Percentiles rank a stretch among this genome's conserved stretches.
Evolutionary conservation across 2,113 vertebrate genomes (phyloP).

Genomic region (Irena cyanogastra): DNA sequence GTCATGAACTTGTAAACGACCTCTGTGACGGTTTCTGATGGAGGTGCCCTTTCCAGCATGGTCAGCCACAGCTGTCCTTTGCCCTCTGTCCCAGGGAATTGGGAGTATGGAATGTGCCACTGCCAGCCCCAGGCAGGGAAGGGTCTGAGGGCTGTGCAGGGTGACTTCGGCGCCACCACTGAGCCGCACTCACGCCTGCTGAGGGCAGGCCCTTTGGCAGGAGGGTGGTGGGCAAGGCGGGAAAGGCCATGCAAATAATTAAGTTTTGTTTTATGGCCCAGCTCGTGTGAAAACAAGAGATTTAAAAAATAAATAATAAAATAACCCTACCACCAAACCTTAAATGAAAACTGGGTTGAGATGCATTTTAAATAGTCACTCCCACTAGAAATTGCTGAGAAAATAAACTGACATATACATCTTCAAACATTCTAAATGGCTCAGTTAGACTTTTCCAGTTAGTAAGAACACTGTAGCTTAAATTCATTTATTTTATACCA

Average conservation of each 20-base stretch:
- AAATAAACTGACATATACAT: background rate
- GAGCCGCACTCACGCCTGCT: accelerated
- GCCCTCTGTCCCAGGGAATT: background rate
- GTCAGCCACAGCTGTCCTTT: background rate
- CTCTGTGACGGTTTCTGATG: background rate
- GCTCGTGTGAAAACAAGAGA: background rate
- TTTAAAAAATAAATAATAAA: background rate
- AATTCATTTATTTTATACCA: background rate
- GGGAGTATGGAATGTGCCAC: background rate
- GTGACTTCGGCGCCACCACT: accelerated
- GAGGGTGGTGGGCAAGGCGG: background rate
- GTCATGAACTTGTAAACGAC: background rate
- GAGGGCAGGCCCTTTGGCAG: background rate
- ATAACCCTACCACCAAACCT: background rate
- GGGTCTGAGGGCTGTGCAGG: background rate
- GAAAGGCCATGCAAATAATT: background rate
- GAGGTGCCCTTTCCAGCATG: background rate
- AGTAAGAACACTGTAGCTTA: background rate
- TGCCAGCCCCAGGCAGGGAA: background rate
- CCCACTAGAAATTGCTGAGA: background rate
- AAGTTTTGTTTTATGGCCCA: background rate
- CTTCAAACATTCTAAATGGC: background rate
- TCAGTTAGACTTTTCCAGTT: background rate
- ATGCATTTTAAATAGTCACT: background rate
- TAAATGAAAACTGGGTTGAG: background rate